Conservation (phyloP, 2,888 invertebrate species). For the Drosophila cognata region DNA sequence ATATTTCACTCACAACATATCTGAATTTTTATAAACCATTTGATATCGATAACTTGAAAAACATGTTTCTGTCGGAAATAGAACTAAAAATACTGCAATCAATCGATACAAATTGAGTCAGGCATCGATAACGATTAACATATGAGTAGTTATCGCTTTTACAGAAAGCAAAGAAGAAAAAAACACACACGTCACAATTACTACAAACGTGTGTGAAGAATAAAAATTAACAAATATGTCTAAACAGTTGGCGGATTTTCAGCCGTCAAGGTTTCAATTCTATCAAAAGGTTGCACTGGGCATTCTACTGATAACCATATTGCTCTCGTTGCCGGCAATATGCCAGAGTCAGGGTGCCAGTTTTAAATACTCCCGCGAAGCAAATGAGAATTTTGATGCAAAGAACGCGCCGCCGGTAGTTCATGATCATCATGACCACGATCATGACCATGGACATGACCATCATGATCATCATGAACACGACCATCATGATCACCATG, state of each 20-base stretch:
- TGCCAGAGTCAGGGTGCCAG: conserved; percentile 88
- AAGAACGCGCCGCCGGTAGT: conserved; percentile 48
- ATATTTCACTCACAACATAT: background rate
- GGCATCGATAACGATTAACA: conserved; percentile 39
- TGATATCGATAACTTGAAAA: background rate
- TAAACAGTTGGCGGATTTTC: conserved; percentile 58
- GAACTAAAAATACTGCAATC: conserved; percentile 18
- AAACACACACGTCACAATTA: conserved; percentile 72
- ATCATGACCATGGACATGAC: conserved; percentile 45
- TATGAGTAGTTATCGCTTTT: conserved; percentile 26
- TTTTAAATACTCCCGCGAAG: conserved; percentile 93
- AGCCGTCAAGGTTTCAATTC: conserved; percentile 55
- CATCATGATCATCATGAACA: conserved; percentile 48
- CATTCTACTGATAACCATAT: conserved; percentile 73
- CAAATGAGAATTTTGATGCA: conserved; percentile 76
- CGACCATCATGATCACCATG: conserved; percentile 44
- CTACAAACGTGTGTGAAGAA: conserved; percentile 28
- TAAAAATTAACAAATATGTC: conserved; percentile 44
- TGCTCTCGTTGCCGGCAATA: conserved; percentile 82
- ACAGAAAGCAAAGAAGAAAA: conserved; percentile 30
- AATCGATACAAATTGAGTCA: conserved; percentile 5
- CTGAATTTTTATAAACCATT: background rate
- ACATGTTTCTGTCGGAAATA: background rate
- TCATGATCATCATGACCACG: conserved; percentile 45
- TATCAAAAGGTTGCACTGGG: conserved; percentile 70